Evolutionary conservation across 2,888 invertebrate species (phyloP), one percentile per base, ranked within the genome.

Genomic region (Meloe dianella): DNA sequence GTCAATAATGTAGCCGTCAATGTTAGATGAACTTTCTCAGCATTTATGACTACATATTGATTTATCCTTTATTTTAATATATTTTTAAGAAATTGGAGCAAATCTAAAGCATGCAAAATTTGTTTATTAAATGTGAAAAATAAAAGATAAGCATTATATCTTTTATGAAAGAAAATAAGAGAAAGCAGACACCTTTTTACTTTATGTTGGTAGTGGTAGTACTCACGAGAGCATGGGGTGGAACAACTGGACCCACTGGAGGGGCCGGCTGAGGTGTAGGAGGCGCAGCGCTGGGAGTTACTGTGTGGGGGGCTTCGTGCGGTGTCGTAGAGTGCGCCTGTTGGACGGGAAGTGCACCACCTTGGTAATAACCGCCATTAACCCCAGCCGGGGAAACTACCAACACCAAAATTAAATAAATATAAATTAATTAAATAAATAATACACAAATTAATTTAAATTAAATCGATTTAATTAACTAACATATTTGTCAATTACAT

Each of bases 261-360:
- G 81, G 84, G 75, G 82, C 84, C 74, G 84, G 85, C 78, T 84
- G 85, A 71, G 83, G 81, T 70, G 83, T 81, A 75, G 85, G 85
- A 72, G 86, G 85, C 78, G 86, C 85, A 78, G 84, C 84, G 73
- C 82, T 87, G 67, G 84, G 85, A 78, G 83, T 83, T 79, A 83
- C 87, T 85, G 83, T 84, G 83, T 87, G 82, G 83, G 87, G 80
- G 80, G 90, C 91, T 88, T 87, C 93, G 85, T 91, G 91, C 77
- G 91, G 90, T 85, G 94, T 94, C 84, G 94, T 94, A 85, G 93
- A 93, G 87, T 94, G 94, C 80, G 94, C 94, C 85, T 94, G 93
- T 87, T 94, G 94, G 81, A 89, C 89, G 83, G 91, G 90, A 83
- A 92, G 86, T 81, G 90, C 89, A 84, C 90, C 90, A 81, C 88